Conservation (phyloP, 2,888 invertebrate genomes). For the Trichopria drosophilae region DNA sequence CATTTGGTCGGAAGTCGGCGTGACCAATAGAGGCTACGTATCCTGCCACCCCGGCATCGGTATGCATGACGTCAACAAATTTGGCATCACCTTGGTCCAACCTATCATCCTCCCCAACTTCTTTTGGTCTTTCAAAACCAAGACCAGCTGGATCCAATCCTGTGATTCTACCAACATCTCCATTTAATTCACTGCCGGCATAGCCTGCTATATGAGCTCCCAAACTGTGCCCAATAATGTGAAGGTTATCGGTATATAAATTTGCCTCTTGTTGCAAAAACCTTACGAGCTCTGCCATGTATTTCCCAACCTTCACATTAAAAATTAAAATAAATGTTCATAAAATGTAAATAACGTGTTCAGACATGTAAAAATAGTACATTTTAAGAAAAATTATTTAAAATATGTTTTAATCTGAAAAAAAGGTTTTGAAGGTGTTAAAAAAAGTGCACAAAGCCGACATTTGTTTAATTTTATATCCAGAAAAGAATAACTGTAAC, state of each 20-base stretch:
- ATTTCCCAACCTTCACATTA: constrained; percentile 46
- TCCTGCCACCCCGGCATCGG: constrained; percentile 69
- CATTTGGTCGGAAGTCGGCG: constrained; percentile 76
- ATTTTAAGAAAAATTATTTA: no score
- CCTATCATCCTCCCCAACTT: constrained; percentile 52
- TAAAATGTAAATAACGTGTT: no score
- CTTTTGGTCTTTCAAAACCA: constrained; percentile 60
- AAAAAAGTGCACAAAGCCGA: no score
- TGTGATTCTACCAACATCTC: constrained; percentile 56
- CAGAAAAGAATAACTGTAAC: no score
- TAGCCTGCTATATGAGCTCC: constrained; percentile 55
- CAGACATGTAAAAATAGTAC: no score
- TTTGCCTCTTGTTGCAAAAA: constrained; percentile 43
- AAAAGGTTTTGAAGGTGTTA: no score
- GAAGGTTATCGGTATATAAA: constrained; percentile 43
- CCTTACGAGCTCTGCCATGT: constrained; percentile 47
- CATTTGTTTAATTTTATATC: no score
- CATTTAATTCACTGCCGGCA: constrained; percentile 39
- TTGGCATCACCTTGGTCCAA: constrained; percentile 69
- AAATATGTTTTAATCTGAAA: no score
- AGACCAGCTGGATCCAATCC: constrained; percentile 71
- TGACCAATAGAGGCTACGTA: constrained; percentile 67
- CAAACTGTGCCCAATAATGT: constrained; percentile 54
- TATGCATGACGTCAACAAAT: constrained; percentile 75
- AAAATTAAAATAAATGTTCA: no score